Percentiles rank a stretch among this genome's conserved stretches.
phyloP scores from a whole-genome alignment of 2,888 invertebrate genomes.

The Biston stratarius region DNA sequence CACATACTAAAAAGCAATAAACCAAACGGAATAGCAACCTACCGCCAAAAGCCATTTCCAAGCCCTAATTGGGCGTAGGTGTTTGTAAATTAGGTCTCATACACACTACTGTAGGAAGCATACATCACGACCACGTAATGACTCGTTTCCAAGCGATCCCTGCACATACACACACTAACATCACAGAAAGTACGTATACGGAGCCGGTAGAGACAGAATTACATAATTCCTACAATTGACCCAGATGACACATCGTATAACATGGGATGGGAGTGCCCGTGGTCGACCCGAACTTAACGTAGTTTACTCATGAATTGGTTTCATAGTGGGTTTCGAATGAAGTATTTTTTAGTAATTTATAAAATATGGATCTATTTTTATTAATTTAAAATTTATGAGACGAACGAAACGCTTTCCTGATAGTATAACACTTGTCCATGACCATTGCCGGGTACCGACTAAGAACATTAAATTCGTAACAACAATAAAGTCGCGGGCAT shows the following conservation, averaged over 20 bases:
- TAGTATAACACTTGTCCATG: no score
- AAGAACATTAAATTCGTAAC: no score
- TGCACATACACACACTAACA: conserved; percentile 26
- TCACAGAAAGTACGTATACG: conserved; percentile 8
- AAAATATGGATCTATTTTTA: no score
- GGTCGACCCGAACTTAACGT: background rate
- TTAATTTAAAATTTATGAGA: background rate
- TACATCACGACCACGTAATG: conserved; percentile 34
- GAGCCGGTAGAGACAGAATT: conserved; percentile 55
- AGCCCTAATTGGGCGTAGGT: conserved; percentile 40
- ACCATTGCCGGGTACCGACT: no score
- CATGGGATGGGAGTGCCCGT: conserved; percentile 41
- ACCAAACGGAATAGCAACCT: background rate
- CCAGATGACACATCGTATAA: conserved; percentile 62
- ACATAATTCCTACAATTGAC: conserved; percentile 71
- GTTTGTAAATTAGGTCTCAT: conserved; percentile 38
- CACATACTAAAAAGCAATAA: conserved; percentile 7
- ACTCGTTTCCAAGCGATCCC: conserved; percentile 34
- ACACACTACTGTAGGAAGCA: conserved; percentile 29
- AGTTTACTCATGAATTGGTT: conserved; percentile 5
- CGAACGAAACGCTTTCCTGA: no score
- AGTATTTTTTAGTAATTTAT: background rate
- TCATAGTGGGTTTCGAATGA: background rate
- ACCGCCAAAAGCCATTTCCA: conserved; percentile 28
- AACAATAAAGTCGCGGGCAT: no score